Base-by-base conservation (phyloP, 2,888 invertebrate species). In the Rhamnusium bicolor region DNA sequence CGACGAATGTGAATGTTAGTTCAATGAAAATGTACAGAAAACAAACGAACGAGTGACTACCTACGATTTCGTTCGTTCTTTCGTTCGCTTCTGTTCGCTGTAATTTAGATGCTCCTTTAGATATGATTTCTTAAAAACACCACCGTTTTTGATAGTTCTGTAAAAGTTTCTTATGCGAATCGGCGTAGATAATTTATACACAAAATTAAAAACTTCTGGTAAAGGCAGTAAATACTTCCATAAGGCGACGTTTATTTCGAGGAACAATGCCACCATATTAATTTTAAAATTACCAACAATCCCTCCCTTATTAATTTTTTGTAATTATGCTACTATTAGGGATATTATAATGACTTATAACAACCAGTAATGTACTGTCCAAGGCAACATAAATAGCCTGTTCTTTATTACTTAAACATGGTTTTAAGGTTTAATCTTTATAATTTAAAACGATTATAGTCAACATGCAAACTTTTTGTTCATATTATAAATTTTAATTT, bases 291-390 rank as follows among this genome's bases (percentile, higher is more conserved):
- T 46, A 16, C 56, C 21, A 10, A 24, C 54, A 40, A 19, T 32
- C 47, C 54, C 54, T 46, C 14, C 32, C 49, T 67, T 66, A 75
- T 75, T 75, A 73, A 73, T 73, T 75, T 71, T 49, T 27, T 61
- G 72, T 69, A 58, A 61, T 69, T 69, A 69, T 71, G 21, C 62
- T 47, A 56, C 10, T 51, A 68, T 76, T 68, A 67, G 18, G 18
- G 51, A 51, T 21, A 14, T 51, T 61, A 49, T 76, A 74, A 74
- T 68, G 71, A 69, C 73, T 71, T 66, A 62, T 72, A 74, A 76
- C 74, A 74, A 72, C 72, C 66, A 49, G 74, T 61, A 74, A 68
- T 72, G 68, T 49, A 67, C 68, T 72, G 76, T 74, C 71, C 61
- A 56, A 40, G 27, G 71, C 72, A 69, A 67, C 71, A 58, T 70